These are phyloP conservation scores for Cataglyphis rosenhaueri DNA, from an alignment of 2,888 invertebrate species.

Conservation along the genomic window DNA sequence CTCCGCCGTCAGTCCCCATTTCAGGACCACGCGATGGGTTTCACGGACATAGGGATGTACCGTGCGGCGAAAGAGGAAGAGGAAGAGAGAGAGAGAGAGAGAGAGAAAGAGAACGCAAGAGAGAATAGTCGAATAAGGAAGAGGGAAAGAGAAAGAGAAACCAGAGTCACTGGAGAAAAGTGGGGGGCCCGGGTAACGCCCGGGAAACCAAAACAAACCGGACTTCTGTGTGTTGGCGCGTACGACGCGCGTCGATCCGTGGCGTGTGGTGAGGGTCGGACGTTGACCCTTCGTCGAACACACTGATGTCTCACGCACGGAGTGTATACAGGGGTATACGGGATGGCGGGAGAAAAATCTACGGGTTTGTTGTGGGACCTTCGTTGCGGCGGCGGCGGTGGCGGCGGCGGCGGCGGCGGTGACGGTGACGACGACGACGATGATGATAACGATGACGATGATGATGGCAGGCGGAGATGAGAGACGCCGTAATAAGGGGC, in stretches of 20 bases:
- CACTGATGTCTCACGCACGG: conserved; percentile 76
- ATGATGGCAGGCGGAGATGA: not conserved
- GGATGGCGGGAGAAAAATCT: conserved; percentile 73
- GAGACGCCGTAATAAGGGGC: conserved; percentile 28
- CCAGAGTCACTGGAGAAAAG: conserved; percentile 61
- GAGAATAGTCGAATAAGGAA: conserved; percentile 73
- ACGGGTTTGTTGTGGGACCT: conserved; percentile 70
- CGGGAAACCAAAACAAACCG: conserved; percentile 86
- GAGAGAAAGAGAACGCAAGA: conserved; percentile 69
- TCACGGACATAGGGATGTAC: conserved; percentile 63
- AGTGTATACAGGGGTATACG: conserved; percentile 68
- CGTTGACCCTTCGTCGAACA: conserved; percentile 84
- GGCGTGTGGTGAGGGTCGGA: conserved; percentile 85
- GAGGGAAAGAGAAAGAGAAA: conserved; percentile 64
- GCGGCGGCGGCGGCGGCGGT: not conserved
- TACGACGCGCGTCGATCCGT: conserved; percentile 80
- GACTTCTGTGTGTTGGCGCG: conserved; percentile 80
- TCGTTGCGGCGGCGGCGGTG: conserved; percentile 18
- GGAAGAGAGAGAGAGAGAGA: conserved; percentile 18
- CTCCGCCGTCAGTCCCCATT: conserved; percentile 72
- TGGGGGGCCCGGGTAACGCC: conserved; percentile 83
- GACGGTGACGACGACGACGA: not conserved
- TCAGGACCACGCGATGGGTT: conserved; percentile 64
- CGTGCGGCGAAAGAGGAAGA: conserved; percentile 56
- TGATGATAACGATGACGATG: not conserved